Evolutionary conservation across 2,888 invertebrate species (phyloP).

Genomic region (Dolomedes plantarius): DNA sequence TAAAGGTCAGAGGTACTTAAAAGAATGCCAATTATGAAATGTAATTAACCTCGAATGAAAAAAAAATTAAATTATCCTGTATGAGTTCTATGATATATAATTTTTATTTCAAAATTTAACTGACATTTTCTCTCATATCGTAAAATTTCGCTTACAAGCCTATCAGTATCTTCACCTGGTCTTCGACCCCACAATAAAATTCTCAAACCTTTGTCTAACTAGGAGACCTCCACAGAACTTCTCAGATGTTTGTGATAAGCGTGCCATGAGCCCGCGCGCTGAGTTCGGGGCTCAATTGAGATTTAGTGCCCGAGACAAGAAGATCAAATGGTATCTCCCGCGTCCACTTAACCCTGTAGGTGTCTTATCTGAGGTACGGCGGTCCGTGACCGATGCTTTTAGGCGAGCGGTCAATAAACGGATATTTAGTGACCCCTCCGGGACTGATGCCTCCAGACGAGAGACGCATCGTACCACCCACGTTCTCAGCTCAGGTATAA

Average conservation of each 20-base stretch:
- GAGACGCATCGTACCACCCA: not conserved
- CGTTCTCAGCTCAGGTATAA: not conserved
- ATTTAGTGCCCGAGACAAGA: not conserved
- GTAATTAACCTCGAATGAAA: too few species aligned
- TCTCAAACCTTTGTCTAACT: too few species aligned
- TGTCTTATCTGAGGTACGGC: not conserved
- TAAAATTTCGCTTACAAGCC: too few species aligned
- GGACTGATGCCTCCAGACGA: not conserved
- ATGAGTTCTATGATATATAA: too few species aligned
- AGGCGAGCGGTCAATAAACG: conserved; percentile 20
- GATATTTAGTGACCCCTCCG: conserved; percentile 15
- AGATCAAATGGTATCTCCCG: not conserved
- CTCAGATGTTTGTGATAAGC: not conserved
- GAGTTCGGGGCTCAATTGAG: not conserved
- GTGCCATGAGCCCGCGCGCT: not conserved
- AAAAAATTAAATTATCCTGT: too few species aligned
- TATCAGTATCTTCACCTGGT: too few species aligned
- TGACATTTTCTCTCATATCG: too few species aligned
- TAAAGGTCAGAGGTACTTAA: too few species aligned
- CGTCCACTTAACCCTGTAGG: conserved; percentile 5
- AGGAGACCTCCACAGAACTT: not conserved
- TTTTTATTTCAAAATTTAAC: too few species aligned
- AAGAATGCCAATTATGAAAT: too few species aligned
- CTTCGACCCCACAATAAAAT: not conserved
- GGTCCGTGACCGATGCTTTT: conserved; percentile 11